phyloP scores from a whole-genome alignment of 1,140 invertebrate genomes.

The Drosophila carrolli region DNA sequence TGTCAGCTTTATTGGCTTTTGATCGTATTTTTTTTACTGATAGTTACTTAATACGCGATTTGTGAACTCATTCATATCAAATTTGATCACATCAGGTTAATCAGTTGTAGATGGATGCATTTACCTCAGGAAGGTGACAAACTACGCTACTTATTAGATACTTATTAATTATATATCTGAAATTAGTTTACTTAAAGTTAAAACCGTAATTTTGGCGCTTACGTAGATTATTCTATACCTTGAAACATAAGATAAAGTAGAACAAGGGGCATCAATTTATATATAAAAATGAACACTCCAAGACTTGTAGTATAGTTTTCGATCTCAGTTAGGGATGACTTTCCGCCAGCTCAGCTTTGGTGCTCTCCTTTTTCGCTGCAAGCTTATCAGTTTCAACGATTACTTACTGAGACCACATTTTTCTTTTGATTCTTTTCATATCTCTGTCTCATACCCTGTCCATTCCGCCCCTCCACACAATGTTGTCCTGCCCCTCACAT shows the following conservation, averaged over 20 bases:
- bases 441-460: constrained; percentile 38
- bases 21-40: background rate
- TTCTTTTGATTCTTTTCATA: constrained; percentile 65
- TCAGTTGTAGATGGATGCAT: constrained; percentile 15
- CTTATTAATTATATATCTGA: background rate
- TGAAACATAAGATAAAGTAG: no score
- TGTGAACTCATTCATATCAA: background rate
- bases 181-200: background rate
- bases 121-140: constrained; percentile 10
- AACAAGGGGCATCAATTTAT: no score
- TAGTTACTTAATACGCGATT: no score
- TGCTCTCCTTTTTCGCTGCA: constrained; percentile 26
- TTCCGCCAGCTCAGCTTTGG: constrained; percentile 8
- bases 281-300: no score
- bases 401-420: constrained; percentile 54
- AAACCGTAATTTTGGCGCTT: background rate
- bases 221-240: no score
- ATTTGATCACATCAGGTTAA: background rate
- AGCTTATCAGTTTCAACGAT: constrained; percentile 15
- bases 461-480: constrained; percentile 20
- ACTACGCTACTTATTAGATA: no score
- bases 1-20: background rate
- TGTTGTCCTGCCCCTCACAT: constrained; percentile 35
- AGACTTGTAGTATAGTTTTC: background rate
- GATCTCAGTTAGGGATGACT: background rate